These are phyloP conservation scores for Anguilla megastoma DNA, from an alignment of 2,797 vertebrate genomes.

Conservation along the genomic window DNA sequence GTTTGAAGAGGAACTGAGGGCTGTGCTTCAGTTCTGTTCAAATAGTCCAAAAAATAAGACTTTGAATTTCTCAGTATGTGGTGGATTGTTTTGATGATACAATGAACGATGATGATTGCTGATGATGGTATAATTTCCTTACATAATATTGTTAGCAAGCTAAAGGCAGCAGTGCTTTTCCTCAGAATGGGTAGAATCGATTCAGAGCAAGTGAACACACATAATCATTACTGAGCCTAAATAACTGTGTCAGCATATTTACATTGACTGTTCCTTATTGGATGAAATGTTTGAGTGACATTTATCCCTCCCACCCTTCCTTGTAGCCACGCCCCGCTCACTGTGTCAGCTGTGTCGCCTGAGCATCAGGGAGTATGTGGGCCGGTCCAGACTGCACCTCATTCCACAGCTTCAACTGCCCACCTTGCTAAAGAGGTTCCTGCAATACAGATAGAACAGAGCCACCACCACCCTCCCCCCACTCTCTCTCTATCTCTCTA, in stretches of 20 bases:
- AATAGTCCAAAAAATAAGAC: background rate
- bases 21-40: background rate
- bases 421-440: conserved; percentile 82
- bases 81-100: background rate
- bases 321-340: conserved; percentile 80
- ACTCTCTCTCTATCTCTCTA: background rate
- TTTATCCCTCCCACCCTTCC: conserved; percentile 22
- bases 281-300: background rate
- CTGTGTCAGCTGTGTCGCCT: conserved; percentile 88
- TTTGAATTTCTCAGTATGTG: background rate
- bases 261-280: background rate
- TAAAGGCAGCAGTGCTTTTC: background rate
- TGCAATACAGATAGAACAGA: conserved; percentile 80
- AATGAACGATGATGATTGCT: background rate
- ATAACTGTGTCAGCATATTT: background rate
- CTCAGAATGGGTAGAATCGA: background rate
- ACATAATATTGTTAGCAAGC: background rate
- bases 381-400: conserved; percentile 79
- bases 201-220: background rate
- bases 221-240: background rate
- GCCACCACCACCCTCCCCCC: conserved; percentile 30
- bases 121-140: background rate
- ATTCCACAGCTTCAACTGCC: conserved; percentile 87
- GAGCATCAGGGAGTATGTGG: conserved; percentile 80
- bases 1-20: background rate